Percentiles rank a stretch among this genome's conserved stretches.
phyloP scores from a whole-genome alignment of 2,797 vertebrate species.

The Thripadectes ignobilis region DNA sequence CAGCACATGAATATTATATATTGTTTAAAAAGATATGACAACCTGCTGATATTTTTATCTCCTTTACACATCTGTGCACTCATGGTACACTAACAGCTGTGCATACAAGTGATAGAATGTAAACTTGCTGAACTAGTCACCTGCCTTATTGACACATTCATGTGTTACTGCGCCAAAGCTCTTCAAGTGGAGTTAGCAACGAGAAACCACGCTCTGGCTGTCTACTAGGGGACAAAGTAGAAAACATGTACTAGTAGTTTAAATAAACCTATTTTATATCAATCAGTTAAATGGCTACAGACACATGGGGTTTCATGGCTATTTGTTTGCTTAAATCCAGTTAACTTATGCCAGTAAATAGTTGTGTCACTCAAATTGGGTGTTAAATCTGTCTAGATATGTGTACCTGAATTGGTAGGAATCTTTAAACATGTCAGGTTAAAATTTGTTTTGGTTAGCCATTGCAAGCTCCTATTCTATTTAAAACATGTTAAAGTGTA shows the following conservation, averaged over 20 bases:
- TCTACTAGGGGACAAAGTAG: background rate
- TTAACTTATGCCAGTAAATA: slow-evolving; percentile 4
- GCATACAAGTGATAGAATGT: slow-evolving; percentile 53
- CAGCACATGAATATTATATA: background rate
- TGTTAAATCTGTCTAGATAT: background rate
- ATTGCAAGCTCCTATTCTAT: background rate
- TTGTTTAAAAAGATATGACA: background rate
- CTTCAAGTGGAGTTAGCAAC: slow-evolving; percentile 10
- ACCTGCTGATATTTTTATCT: slow-evolving; percentile 27
- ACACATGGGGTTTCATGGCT: background rate
- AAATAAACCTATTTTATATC: slow-evolving; percentile 24
- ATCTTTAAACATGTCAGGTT: background rate
- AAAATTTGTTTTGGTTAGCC: background rate
- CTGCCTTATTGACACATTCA: slow-evolving; percentile 14
- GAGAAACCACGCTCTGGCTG: background rate
- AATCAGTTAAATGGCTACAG: background rate
- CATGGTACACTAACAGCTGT: slow-evolving; percentile 2
- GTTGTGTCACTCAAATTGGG: background rate
- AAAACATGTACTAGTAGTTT: background rate
- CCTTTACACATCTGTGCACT: slow-evolving; percentile 45
- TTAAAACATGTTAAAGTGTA: background rate
- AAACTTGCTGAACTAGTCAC: background rate
- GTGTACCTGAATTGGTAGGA: background rate
- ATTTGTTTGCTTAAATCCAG: background rate
- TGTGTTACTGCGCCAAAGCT: slow-evolving; percentile 15